These are phyloP conservation scores for Fulmarus glacialis DNA, from an alignment of 2,113 vertebrate species.

Conservation along the genomic window DNA sequence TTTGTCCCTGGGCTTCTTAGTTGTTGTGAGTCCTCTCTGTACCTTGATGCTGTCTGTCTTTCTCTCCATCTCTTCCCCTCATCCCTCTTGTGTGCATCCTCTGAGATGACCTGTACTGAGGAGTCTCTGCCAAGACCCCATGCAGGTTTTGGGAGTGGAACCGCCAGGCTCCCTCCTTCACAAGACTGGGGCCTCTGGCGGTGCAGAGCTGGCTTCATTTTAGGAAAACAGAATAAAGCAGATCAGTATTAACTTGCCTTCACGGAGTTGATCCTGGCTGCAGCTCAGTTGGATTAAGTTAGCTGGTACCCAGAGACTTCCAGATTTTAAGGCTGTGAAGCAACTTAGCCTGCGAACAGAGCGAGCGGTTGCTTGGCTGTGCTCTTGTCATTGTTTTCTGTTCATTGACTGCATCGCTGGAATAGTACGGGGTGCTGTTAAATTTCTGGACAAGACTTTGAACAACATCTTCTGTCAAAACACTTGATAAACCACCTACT, in stretches of 20 bases:
- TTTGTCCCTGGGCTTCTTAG: not conserved
- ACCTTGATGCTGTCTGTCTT: not conserved
- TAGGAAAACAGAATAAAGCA: not conserved
- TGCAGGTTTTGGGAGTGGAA: not conserved
- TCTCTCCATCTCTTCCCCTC: not conserved
- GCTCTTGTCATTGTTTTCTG: not conserved
- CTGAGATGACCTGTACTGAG: not conserved
- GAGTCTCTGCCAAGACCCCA: not conserved
- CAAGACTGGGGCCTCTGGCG: not conserved
- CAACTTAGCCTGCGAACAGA: not conserved
- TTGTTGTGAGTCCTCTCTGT: rapidly evolving
- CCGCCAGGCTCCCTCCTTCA: rapidly evolving
- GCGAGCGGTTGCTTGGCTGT: not conserved
- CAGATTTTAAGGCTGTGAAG: not conserved
- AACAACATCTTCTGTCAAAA: not conserved
- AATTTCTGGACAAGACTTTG: not conserved
- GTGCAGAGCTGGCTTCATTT: not conserved
- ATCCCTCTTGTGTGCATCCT: rapidly evolving
- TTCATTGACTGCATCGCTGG: not conserved
- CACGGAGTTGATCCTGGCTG: not conserved
- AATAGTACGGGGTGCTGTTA: not conserved
- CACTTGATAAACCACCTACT: not conserved
- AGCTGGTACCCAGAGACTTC: not conserved
- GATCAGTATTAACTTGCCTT: not conserved
- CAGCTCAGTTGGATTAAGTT: not conserved